Conservation (phyloP, 2,888 invertebrate species). For the Acleris literana region DNA sequence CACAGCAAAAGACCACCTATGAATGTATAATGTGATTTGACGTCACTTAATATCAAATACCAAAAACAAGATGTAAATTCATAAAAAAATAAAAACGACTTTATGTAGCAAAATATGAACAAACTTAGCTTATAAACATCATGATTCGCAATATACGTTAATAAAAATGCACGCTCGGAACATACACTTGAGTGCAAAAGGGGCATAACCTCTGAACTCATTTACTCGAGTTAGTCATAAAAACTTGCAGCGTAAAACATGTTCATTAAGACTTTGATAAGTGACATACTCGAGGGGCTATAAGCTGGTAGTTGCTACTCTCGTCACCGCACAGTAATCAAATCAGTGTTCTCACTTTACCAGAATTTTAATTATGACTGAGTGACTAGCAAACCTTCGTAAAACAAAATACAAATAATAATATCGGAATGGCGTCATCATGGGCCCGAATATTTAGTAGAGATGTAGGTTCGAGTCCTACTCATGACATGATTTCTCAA, state of each 20-base stretch:
- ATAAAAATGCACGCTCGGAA: slow-evolving; percentile 25
- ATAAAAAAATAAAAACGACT: not conserved
- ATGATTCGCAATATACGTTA: slow-evolving; percentile 20
- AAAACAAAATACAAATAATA: no score
- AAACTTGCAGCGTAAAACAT: slow-evolving; percentile 54
- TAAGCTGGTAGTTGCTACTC: slow-evolving; percentile 6
- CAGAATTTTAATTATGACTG: no score
- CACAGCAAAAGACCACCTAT: no score
- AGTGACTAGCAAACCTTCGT: no score
- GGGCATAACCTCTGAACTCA: slow-evolving; percentile 22
- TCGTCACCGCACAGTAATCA: not conserved
- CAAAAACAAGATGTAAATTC: not conserved
- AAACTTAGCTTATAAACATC: slow-evolving; percentile 17
- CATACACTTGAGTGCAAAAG: slow-evolving; percentile 15
- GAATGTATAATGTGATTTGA: no score
- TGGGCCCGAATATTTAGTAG: no score
- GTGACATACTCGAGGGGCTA: slow-evolving; percentile 31
- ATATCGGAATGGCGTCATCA: no score
- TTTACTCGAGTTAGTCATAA: slow-evolving; percentile 45
- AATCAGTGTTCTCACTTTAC: not conserved
- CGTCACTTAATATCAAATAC: no score
- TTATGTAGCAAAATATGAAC: not conserved
- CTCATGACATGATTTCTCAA: no score
- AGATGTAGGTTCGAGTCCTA: not conserved
- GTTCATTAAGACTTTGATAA: slow-evolving; percentile 50